Base-by-base conservation (phyloP, 2,888 invertebrate species). In the Loripinus fragilis region DNA sequence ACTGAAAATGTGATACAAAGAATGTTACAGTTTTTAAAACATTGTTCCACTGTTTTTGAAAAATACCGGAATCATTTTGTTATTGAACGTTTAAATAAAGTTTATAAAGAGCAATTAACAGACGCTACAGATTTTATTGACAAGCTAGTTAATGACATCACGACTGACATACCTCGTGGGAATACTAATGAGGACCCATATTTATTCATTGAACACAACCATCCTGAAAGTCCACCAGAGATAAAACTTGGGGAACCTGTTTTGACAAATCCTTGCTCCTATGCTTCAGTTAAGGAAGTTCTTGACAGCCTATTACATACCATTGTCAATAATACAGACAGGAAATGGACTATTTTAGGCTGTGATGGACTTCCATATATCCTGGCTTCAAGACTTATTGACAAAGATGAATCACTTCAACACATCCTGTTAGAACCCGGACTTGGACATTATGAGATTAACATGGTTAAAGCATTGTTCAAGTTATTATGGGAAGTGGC, bases 371-470 rank as follows among this genome's bases (percentile, higher is more conserved):
- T 71, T 5, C 71, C 55, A 15, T 71, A 71, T 17, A 71, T 55
- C 17, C 20, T 71, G 17, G 35, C 55, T 8, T 33, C 55, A 0
- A n/a, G 71, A 23, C 25, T 71, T 3, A 23, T 55, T 3, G 55
- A 55, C 28, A 33, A 55, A n/a, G 41, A 71, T 38, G 20, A n/a
- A n/a, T 25, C 25, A 0, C 25, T 71, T 23, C 48, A 48, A 71
- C 23, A 38, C 20, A 35, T 71, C 7, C 28, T 71, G 5, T n/a
- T 71, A 5, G 8, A 55, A 38, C 71, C 71, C 1, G 71, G 71
- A 38, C 71, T 71, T 23, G 71, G 71, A 25, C 71, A 71, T 17
- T 71, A 60, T 35, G 71, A 71, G 42, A 71, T 71, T n/a, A 71
- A 71, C 60, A 60, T 60, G 42, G 33, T 33, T n/a, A n/a, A 71